Conservation (phyloP, 2,888 invertebrate genomes). For the Diabrotica balteata region DNA sequence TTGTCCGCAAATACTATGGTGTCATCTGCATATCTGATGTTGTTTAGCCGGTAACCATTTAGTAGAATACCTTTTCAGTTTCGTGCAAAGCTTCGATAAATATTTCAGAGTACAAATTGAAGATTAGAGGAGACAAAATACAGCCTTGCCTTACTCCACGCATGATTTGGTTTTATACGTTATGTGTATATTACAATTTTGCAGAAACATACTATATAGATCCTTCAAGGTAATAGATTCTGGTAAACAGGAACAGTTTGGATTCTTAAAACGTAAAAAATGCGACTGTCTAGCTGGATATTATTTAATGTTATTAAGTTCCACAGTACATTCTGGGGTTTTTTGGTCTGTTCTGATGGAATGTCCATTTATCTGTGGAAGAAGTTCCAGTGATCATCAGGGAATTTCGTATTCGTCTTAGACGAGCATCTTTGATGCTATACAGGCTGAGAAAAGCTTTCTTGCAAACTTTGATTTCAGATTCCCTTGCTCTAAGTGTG, state of each 20-base stretch:
- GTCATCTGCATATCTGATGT: too few relatives aligned
- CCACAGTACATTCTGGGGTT: conserved; percentile 20
- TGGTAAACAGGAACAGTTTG: conserved; percentile 27
- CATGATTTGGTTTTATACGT: conserved; percentile 4
- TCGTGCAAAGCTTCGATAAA: too few relatives aligned
- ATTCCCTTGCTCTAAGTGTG: conserved; percentile 15
- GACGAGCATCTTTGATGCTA: background rate
- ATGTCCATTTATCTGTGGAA: conserved; percentile 18
- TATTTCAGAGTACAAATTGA: too few relatives aligned
- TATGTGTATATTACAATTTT: conserved; percentile 5
- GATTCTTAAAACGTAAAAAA: conserved; percentile 21
- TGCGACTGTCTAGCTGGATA: conserved; percentile 7
- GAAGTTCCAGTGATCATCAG: conserved; percentile 28
- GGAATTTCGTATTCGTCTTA: conserved; percentile 22
- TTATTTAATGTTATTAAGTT: conserved; percentile 23
- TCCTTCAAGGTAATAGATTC: conserved; percentile 16
- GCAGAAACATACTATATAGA: conserved; percentile 2
- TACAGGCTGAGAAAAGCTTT: conserved; percentile 23
- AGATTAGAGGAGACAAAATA: too few relatives aligned
- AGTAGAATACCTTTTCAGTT: too few relatives aligned
- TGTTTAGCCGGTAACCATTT: too few relatives aligned
- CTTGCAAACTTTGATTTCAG: conserved; percentile 20
- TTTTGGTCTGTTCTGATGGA: conserved; percentile 27
- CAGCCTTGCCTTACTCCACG: too few relatives aligned
- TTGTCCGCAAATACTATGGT: too few relatives aligned